phyloP scores from a whole-genome alignment of 2,888 invertebrate species.

The Elysia crispata region DNA sequence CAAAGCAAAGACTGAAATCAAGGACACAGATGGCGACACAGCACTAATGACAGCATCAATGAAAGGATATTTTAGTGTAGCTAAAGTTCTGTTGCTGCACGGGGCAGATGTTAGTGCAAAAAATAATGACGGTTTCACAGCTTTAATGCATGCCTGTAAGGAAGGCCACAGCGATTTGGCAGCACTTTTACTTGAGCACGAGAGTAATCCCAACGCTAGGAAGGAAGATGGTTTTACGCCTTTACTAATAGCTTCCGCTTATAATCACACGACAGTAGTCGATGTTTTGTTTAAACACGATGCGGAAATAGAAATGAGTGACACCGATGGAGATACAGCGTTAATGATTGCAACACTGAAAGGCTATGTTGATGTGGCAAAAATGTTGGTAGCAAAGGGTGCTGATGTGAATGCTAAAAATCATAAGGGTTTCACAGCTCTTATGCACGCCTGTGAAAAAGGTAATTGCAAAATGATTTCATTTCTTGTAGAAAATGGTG shows the following conservation, averaged over 20 bases:
- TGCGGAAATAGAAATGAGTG: conserved; percentile 56
- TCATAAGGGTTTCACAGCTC: conserved; percentile 53
- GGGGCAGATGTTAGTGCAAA: background rate
- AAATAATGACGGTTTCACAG: conserved; percentile 5
- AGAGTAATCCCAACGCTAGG: conserved; percentile 54
- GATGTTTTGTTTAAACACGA: conserved; percentile 57
- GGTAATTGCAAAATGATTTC: conserved; percentile 55
- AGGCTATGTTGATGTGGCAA: background rate
- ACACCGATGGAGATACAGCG: conserved; percentile 45
- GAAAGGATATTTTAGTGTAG: conserved; percentile 57
- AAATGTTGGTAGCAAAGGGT: background rate
- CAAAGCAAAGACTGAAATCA: conserved; percentile 59
- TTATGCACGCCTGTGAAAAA: conserved; percentile 58
- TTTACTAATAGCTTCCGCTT: conserved; percentile 58
- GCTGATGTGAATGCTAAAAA: conserved; percentile 57
- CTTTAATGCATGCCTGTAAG: conserved; percentile 21
- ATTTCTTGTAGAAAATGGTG: conserved; percentile 58
- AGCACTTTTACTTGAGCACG: background rate
- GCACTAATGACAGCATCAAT: conserved; percentile 60
- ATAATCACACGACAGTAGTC: conserved; percentile 55
- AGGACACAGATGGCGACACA: conserved; percentile 60
- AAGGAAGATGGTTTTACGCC: conserved; percentile 56
- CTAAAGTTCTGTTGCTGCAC: conserved; percentile 59
- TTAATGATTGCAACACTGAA: background rate
- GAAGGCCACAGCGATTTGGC: background rate